Evolutionary conservation across 2,113 vertebrate species (phyloP), one percentile per base, ranked within the genome.

Genomic region (Nerophis ophidion): DNA sequence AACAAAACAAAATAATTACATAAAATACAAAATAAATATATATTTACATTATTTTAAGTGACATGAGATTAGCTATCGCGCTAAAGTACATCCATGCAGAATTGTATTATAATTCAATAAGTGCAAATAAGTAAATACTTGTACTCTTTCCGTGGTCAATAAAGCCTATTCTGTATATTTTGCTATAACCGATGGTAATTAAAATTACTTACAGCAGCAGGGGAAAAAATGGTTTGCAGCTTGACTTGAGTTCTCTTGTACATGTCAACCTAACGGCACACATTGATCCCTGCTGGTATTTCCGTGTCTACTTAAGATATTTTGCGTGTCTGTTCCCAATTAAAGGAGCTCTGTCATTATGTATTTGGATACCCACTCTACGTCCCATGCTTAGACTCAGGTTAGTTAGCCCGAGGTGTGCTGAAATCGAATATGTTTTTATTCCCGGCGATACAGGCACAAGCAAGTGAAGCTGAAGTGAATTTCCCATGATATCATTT

Each of bases 321-420:
- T 54, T 72, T 72, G 60, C 69, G 26, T 42, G 33, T 73, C 70
- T 79, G 75, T 60, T 80, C 63, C 45, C 44, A 66, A 63, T 78
- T 76, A 75, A 76, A 73, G 63, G 45, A 57, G 16, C 70, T 57
- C 57, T 81, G 62, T 75, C 72, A 71, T 72, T 77, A 63, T 84
- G 73, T 79, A 78, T 80, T 70, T 52, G 68, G 71, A 76, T 77
- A 79, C 63, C 62, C 75, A 70, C 52, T 68, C 58, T 46, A 40
- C 36, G 62, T 19, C 26, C 40, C 57, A 71, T 56, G 51, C 70
- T 68, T 60, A 38, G 42, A 64, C 58, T 51, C 9, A 34, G n/a
- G 40, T 70, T 71, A 65, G 63, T 70, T 71, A 65, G 63, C 56
- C 69, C 61, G 42, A 72, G 72, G 74, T 71, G 64, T 57, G 60